phyloP scores from a whole-genome alignment of 1,140 invertebrate genomes.

The Bombus terrestris region DNA sequence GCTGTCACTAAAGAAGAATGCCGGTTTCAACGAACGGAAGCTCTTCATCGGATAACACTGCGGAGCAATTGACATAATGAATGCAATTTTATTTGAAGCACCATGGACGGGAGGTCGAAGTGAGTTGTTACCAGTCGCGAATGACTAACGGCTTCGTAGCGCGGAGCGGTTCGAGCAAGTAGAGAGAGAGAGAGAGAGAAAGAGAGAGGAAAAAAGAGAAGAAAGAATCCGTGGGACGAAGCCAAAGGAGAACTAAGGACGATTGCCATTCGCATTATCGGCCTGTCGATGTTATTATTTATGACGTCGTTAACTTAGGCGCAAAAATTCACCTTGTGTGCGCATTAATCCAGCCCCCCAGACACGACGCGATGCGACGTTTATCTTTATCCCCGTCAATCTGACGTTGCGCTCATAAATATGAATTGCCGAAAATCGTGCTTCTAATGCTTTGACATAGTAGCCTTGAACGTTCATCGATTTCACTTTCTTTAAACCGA shows the following conservation, averaged over 20 bases:
- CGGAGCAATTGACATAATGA: conserved; percentile 69
- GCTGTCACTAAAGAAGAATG: conserved; percentile 46
- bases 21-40: conserved; percentile 51
- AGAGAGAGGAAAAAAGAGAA: conserved; percentile 4
- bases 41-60: conserved; percentile 61
- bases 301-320: conserved; percentile 65
- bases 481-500: conserved; percentile 33
- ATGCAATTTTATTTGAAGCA: conserved; percentile 69
- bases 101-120: conserved; percentile 49
- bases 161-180: conserved; percentile 30
- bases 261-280: conserved; percentile 66
- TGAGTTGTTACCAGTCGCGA: conserved; percentile 62
- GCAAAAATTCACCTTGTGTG: conserved; percentile 26
- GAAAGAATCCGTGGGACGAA: conserved; percentile 32
- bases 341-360: conserved; percentile 44
- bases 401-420: conserved; percentile 57
- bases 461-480: conserved; percentile 43
- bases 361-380: not conserved
- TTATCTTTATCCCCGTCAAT: conserved; percentile 40
- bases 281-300: conserved; percentile 69
- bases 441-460: not conserved
- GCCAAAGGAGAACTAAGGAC: conserved; percentile 33
- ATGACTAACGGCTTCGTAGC: conserved; percentile 54
- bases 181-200: not conserved
- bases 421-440: conserved; percentile 62